A percentile compares a stretch with the other conserved stretches of the same genome.
Evolutionary conservation across 2,888 invertebrate genomes (phyloP).

Genomic region (Holacanthella duospinosa): DNA sequence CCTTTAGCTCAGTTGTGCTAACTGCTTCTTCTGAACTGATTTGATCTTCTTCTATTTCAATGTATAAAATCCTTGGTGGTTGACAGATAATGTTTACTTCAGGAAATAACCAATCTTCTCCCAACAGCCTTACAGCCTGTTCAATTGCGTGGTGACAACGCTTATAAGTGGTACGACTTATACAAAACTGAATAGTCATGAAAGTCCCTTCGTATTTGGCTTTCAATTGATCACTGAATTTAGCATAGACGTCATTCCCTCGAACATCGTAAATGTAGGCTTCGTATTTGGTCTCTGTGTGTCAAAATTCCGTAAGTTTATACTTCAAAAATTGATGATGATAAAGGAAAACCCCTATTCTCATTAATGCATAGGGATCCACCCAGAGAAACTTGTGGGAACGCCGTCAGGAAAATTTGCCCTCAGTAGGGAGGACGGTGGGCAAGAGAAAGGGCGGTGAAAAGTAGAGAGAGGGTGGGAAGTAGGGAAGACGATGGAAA

Average conservation of each 20-base stretch:
- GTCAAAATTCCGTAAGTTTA: background rate
- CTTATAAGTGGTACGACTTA: conserved; percentile 52
- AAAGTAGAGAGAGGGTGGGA: too few relatives aligned
- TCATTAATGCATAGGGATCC: too few relatives aligned
- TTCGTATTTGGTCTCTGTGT: conserved; percentile 49
- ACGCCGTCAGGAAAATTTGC: too few relatives aligned
- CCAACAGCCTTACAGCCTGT: conserved; percentile 52
- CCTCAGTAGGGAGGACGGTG: too few relatives aligned
- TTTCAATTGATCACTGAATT: conserved; percentile 67
- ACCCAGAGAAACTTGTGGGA: too few relatives aligned
- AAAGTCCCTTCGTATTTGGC: conserved; percentile 61
- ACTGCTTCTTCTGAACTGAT: too few relatives aligned
- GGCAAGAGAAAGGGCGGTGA: too few relatives aligned
- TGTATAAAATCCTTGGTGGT: conserved; percentile 45
- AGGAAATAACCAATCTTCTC: conserved; percentile 62
- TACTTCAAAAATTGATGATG: background rate
- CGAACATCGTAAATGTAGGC: conserved; percentile 62
- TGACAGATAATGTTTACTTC: conserved; percentile 44
- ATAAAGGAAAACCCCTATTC: too few relatives aligned
- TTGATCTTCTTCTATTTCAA: conserved; percentile 19
- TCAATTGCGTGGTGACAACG: conserved; percentile 65
- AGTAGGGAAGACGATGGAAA: too few relatives aligned
- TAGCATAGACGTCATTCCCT: conserved; percentile 59
- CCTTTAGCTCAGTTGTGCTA: too few relatives aligned
- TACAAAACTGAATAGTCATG: conserved; percentile 62